phyloP scores from a whole-genome alignment of 2,113 vertebrate species.

The Apistogramma diplotaenia region DNA sequence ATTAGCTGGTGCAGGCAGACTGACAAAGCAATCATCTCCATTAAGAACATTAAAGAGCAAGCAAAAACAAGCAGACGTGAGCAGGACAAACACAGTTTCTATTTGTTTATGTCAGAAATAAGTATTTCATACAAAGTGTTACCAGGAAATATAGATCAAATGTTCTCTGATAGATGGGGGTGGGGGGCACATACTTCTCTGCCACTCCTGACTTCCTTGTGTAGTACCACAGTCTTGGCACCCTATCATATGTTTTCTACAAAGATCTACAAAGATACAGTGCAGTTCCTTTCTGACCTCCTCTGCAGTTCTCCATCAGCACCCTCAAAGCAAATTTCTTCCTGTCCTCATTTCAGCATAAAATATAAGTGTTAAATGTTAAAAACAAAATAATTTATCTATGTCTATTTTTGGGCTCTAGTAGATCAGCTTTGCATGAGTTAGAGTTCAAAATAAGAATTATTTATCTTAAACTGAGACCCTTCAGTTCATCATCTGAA shows the following conservation, averaged over 20 bases:
- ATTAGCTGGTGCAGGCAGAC: not conserved
- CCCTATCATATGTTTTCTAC: not conserved
- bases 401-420: not conserved
- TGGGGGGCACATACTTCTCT: not conserved
- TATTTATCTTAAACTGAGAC: not conserved
- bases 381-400: not conserved
- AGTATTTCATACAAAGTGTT: not conserved
- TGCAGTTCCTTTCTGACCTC: not conserved
- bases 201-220: not conserved
- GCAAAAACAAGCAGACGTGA: not conserved
- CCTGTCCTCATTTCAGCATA: not conserved
- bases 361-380: not conserved
- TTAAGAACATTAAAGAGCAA: not conserved
- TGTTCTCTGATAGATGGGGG: not conserved
- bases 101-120: not conserved
- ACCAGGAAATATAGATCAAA: not conserved
- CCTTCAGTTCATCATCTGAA: not conserved
- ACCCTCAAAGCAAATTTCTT: not conserved
- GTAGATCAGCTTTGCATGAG: not conserved
- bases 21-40: not conserved
- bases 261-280: not conserved
- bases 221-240: not conserved
- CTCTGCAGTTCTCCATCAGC: not conserved
- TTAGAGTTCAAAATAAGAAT: not conserved
- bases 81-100: not conserved